Percentiles rank a stretch among this genome's conserved stretches.
These are phyloP conservation scores for Thunnus maccoyii DNA, from an alignment of 2,113 vertebrate species.

Conservation along the genomic window DNA sequence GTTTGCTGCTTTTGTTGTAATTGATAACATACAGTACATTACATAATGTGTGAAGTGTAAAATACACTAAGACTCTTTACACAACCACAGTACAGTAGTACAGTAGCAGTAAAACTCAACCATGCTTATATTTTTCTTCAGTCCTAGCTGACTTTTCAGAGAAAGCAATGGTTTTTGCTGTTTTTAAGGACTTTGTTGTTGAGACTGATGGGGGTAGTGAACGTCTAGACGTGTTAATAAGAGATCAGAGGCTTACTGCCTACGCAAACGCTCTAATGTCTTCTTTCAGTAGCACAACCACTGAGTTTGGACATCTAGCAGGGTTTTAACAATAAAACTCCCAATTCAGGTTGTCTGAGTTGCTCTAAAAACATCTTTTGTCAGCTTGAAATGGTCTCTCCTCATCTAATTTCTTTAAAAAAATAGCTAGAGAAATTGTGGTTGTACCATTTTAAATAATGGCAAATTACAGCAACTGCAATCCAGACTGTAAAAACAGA, in stretches of 20 bases:
- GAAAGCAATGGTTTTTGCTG: background rate
- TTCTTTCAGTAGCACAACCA: conserved; percentile 9
- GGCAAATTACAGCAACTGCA: conserved; percentile 14
- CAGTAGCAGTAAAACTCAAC: background rate
- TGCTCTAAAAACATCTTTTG: background rate
- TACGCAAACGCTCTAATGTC: conserved; percentile 16
- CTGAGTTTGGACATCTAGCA: conserved; percentile 3
- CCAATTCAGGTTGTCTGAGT: background rate
- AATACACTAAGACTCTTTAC: background rate
- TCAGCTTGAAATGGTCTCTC: background rate
- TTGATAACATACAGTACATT: too few species aligned
- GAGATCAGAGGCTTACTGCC: conserved; percentile 39
- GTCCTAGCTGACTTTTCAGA: conserved; percentile 25
- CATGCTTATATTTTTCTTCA: background rate
- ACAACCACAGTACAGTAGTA: background rate
- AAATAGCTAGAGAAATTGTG: background rate
- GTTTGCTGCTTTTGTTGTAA: too few species aligned
- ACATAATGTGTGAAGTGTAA: too few species aligned
- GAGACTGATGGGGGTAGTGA: background rate
- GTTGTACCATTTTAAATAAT: conserved; percentile 4
- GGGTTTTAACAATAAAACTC: background rate
- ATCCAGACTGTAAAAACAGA: conserved; percentile 9
- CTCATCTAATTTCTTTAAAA: background rate
- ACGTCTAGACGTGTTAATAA: conserved; percentile 47
- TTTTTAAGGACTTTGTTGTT: conserved; percentile 10